Evolutionary conservation across 2,797 vertebrate genomes (phyloP).

Genomic region (Clamator glandarius): DNA sequence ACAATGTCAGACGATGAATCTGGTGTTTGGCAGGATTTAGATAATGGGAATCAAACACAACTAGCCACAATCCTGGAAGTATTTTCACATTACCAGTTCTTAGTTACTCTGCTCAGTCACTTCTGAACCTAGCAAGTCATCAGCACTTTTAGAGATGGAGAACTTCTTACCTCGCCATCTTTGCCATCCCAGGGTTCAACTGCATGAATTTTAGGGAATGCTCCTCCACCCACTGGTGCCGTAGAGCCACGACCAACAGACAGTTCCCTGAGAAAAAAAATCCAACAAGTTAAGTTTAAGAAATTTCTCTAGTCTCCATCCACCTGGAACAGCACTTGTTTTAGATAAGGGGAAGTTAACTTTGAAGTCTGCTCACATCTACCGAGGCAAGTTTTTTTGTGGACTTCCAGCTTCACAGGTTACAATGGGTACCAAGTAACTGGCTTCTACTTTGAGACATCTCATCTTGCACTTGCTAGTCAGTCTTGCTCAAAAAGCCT

Average conservation of each 20-base stretch:
- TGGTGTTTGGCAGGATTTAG: not conserved
- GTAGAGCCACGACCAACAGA: slow-evolving; percentile 94
- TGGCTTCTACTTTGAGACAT: not conserved
- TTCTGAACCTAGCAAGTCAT: not conserved
- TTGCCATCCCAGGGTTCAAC: slow-evolving; percentile 94
- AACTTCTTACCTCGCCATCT: slow-evolving; percentile 89
- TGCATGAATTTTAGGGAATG: slow-evolving; percentile 85
- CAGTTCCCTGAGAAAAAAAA: slow-evolving; percentile 83
- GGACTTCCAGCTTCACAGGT: not conserved
- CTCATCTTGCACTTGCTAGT: not conserved
- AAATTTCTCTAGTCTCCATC: not conserved
- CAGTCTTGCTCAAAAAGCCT: not conserved
- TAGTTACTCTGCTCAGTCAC: not conserved
- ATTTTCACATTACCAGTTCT: not conserved
- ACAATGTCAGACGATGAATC: rapidly evolving
- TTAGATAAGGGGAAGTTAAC: not conserved
- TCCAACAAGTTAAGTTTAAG: not conserved
- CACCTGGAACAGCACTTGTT: not conserved
- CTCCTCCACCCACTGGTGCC: slow-evolving; percentile 86
- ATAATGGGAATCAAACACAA: not conserved
- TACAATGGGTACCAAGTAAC: not conserved
- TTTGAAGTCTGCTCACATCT: not conserved
- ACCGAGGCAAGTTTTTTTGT: not conserved
- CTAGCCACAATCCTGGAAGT: not conserved
- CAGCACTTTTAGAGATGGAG: not conserved